Evolutionary conservation across 2,797 vertebrate genomes (phyloP).

Genomic region (Pseudochirops corinnae): DNA sequence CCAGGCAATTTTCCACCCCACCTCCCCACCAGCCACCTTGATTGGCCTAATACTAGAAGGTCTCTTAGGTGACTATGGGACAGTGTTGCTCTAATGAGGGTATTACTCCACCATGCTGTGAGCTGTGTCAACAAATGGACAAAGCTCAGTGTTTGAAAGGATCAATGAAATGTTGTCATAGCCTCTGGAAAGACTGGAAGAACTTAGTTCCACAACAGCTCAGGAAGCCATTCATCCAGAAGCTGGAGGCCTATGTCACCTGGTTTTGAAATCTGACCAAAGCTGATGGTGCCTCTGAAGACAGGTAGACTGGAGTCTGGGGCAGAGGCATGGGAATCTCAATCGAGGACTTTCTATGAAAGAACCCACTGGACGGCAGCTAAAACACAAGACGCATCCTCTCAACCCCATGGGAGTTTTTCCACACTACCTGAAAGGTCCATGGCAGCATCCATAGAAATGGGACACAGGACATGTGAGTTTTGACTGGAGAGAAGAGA

Average conservation of each 20-base stretch:
- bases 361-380: neutral
- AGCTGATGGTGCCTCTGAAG: neutral
- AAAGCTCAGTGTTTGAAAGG: neutral
- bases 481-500: neutral
- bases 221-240: neutral
- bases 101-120: neutral
- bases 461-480: neutral
- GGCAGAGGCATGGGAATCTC: neutral
- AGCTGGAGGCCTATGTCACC: neutral
- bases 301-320: neutral
- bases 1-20: neutral
- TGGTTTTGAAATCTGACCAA: neutral
- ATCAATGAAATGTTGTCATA: neutral
- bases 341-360: neutral
- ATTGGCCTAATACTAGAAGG: neutral
- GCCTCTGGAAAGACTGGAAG: neutral
- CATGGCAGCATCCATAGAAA: neutral
- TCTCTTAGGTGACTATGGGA: neutral
- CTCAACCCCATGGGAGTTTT: neutral
- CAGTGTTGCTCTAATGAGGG: neutral
- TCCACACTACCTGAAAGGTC: neutral
- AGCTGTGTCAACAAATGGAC: neutral
- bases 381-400: neutral
- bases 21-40: neutral
- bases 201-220: neutral